Conservation (phyloP, 2,888 invertebrate species). For the Myathropa florea region DNA sequence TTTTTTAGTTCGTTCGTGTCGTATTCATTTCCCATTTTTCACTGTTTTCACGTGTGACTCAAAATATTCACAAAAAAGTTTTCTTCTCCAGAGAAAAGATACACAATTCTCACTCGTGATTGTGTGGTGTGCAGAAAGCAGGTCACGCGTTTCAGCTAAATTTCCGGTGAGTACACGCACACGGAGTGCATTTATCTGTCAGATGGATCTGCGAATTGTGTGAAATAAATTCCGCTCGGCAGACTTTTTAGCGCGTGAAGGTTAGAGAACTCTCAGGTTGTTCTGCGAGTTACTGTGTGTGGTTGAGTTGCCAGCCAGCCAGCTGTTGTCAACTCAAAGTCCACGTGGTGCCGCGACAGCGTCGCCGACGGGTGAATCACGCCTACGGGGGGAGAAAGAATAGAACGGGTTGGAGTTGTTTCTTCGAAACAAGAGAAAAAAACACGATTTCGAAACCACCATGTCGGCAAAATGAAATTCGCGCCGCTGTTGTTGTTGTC, state of each 20-base stretch:
- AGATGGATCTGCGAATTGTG: not conserved
- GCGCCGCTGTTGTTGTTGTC: not conserved
- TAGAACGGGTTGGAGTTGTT: not conserved
- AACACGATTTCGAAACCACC: not conserved
- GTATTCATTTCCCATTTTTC: slow-evolving; percentile 2
- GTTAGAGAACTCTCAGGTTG: slow-evolving; percentile 15
- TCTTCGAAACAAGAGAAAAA: not conserved
- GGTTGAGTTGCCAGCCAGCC: slow-evolving; percentile 1
- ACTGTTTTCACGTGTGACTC: not conserved
- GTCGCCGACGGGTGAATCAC: not conserved
- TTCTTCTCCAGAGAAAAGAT: slow-evolving; percentile 23
- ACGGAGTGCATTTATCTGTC: not conserved
- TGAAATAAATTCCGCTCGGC: not conserved
- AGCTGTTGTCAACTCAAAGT: slow-evolving; percentile 39
- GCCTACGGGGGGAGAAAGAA: not conserved
- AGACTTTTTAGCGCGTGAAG: not conserved
- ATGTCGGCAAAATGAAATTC: not conserved
- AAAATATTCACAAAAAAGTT: not conserved
- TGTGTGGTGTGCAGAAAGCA: slow-evolving; percentile 44
- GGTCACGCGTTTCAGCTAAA: slow-evolving; percentile 58
- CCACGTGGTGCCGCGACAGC: slow-evolving; percentile 15
- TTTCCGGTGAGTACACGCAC: slow-evolving; percentile 55
- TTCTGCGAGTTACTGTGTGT: not conserved
- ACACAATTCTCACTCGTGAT: not conserved
- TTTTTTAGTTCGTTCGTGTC: slow-evolving; percentile 18